Evolutionary conservation across 2,113 vertebrate genomes (phyloP), one percentile per base, ranked within the genome.

Genomic region (Todiramphus chloris): DNA sequence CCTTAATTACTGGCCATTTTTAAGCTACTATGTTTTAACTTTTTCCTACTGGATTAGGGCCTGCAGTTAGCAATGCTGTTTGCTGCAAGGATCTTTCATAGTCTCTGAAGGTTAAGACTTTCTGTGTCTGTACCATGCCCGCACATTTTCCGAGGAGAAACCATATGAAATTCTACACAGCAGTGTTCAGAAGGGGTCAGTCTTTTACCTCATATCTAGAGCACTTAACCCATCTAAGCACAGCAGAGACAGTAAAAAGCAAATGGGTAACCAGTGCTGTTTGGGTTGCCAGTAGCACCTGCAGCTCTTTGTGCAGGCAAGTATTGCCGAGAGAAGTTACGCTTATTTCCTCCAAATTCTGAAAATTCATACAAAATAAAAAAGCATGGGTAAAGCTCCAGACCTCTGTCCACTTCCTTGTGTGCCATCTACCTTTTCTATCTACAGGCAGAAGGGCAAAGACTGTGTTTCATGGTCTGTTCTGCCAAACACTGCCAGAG

Each of bases 91-190:
- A 19, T 51, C 48, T 58, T 50, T n/a, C 48, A 21, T 35, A 16
- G 16, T 58, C 41, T 48, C 20, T 1, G 4, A 46, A 41, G 44
- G 16, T 35, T 66, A 60, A 46, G 74, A 15, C n/a, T 76, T 62
- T 20, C 21, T 41, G 8, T 74, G 35, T 43, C 43, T 64, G n/a
- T 68, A 16, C 28, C 5, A 2, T 5, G 10, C 9, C 2, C 51
- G 68, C 20, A 43, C 43, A 73, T 10, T 43, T n/a, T 48, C 53
- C 2, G 9, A 81, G 25, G 63, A 84, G 35, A 62, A 62, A 16
- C n/a, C 0, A 0, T 44, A 46, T 30, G 18, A 5, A 67, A 48
- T 73, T 63, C 30, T 53, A 25, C 13, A 11, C 0, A 1, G 39
- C 10, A 5, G 4, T 6, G 6, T 68, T 51, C 20, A 41, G 41